These are phyloP conservation scores for Spodoptera frugiperda DNA, from an alignment of 1,140 invertebrate genomes.

Conservation along the genomic window DNA sequence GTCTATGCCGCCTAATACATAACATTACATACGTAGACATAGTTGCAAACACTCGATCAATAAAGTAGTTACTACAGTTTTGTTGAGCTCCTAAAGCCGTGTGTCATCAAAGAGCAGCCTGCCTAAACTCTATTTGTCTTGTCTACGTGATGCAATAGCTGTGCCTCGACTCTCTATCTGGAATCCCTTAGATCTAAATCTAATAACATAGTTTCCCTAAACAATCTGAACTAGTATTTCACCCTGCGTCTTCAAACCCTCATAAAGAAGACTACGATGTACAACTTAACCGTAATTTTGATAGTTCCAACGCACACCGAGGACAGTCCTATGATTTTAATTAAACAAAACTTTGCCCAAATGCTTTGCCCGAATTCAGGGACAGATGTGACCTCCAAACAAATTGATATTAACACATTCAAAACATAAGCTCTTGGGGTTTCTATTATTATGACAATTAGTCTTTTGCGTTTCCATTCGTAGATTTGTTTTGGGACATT, in stretches of 20 bases:
- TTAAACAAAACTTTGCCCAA: conserved; percentile 38
- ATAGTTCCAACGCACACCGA: conserved; percentile 4
- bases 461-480: not conserved
- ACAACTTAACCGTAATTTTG: conserved; percentile 32
- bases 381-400: conserved; percentile 35
- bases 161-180: not conserved
- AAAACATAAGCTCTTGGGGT: conserved; percentile 30
- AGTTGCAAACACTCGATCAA: too few species aligned
- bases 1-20: too few species aligned
- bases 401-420: conserved; percentile 44
- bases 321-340: conserved; percentile 32
- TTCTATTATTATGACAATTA: conserved; percentile 28
- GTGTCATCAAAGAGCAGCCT: too few species aligned
- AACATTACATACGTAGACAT: too few species aligned
- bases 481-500: not conserved
- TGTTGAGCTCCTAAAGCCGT: not conserved
- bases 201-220: conserved; percentile 11
- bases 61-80: too few species aligned
- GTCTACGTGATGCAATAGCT: not conserved
- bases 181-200: conserved; percentile 1
- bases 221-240: conserved; percentile 10
- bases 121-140: not conserved
- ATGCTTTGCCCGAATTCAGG: conserved; percentile 6
- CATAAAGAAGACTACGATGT: conserved; percentile 23
- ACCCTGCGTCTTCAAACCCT: not conserved